Evolutionary conservation across 2,888 invertebrate species (phyloP).

Genomic region (Euproctis similis): DNA sequence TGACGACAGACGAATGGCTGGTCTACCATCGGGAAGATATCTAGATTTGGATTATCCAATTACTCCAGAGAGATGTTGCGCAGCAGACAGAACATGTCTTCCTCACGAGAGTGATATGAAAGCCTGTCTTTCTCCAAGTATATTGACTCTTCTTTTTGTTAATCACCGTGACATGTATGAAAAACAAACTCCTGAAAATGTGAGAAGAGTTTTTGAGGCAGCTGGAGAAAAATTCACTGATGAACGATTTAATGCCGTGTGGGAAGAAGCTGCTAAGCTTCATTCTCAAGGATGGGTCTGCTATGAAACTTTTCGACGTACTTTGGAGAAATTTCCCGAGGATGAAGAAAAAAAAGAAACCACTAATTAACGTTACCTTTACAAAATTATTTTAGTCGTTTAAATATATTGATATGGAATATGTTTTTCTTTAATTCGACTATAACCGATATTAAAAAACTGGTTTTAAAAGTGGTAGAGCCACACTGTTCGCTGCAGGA

Average conservation of each 20-base stretch:
- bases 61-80: constrained; percentile 39
- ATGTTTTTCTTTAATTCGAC: too few species aligned
- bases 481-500: too few species aligned
- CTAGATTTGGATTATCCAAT: constrained; percentile 54
- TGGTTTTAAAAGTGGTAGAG: too few species aligned
- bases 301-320: constrained; percentile 66
- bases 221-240: constrained; percentile 66
- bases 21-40: constrained; percentile 59
- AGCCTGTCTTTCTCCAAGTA: constrained; percentile 44
- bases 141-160: constrained; percentile 45
- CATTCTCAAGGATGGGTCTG: constrained; percentile 73
- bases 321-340: constrained; percentile 26
- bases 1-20: constrained; percentile 41
- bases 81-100: constrained; percentile 40
- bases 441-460: too few species aligned
- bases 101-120: constrained; percentile 54
- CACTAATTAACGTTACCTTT: too few species aligned
- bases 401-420: too few species aligned
- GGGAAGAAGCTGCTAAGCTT: constrained; percentile 64
- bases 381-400: too few species aligned
- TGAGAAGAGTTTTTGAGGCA: constrained; percentile 69
- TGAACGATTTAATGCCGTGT: constrained; percentile 61
- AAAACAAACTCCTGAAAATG: constrained; percentile 39
- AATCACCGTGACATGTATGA: constrained; percentile 57
- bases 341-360: constrained; percentile 1